These are phyloP conservation scores for Atta cephalotes DNA, from an alignment of 1,140 invertebrate genomes.

Conservation along the genomic window DNA sequence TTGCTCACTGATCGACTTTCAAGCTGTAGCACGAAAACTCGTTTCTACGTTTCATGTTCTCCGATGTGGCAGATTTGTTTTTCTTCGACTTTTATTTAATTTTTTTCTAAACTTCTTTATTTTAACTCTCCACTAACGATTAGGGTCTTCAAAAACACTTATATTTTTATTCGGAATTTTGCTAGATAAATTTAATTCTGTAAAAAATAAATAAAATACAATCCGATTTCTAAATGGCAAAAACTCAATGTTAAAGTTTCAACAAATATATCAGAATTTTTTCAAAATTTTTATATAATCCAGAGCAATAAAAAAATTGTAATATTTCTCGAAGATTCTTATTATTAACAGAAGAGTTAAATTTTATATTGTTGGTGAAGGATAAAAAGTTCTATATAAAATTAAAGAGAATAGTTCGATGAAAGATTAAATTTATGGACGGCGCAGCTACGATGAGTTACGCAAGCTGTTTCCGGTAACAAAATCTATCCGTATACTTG, in stretches of 20 bases:
- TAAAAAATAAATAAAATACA: no score
- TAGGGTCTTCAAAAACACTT: no score
- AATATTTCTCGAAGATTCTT: no score
- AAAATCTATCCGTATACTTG: constrained; percentile 37
- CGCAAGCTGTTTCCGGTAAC: neutral
- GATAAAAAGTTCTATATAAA: neutral
- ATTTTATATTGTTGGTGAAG: no score
- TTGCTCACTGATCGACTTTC: neutral
- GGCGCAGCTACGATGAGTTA: neutral
- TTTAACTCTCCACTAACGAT: neutral
- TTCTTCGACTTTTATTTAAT: neutral
- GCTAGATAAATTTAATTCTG: no score
- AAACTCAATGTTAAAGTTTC: no score
- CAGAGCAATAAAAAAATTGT: no score
- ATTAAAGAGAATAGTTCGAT: neutral
- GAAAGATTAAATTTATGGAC: neutral
- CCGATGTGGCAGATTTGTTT: neutral
- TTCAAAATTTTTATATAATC: no score
- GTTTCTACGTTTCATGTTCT: neutral
- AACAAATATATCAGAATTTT: no score
- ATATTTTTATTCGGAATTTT: no score
- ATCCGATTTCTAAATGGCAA: no score
- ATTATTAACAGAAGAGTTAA: no score
- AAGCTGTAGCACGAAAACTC: neutral
- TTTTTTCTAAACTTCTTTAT: neutral